phyloP scores from a whole-genome alignment of 2,797 vertebrate species.

The Siniperca obscura region DNA sequence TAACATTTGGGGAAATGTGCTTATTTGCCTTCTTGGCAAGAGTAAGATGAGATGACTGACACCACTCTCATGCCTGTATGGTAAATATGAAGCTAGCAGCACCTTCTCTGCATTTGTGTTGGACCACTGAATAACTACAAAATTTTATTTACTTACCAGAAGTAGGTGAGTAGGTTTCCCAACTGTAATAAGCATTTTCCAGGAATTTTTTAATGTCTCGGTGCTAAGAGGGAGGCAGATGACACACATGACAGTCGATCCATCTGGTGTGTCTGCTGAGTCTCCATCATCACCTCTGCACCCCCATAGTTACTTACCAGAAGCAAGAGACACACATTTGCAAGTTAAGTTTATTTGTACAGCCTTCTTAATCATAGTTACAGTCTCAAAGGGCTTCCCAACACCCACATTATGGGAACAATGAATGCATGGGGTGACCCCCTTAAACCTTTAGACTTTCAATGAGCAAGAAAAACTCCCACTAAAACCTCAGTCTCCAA shows the following conservation, averaged over 20 bases:
- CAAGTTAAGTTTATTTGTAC: conserved; percentile 40
- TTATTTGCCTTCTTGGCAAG: background rate
- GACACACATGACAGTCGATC: conserved; percentile 10
- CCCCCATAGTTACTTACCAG: conserved; percentile 29
- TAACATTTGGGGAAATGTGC: background rate
- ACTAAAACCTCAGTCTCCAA: conserved; percentile 41
- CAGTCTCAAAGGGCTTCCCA: conserved; percentile 46
- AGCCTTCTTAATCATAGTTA: conserved; percentile 42
- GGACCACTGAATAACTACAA: background rate
- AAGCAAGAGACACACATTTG: conserved; percentile 31
- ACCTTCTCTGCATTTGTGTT: background rate
- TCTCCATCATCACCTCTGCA: conserved; percentile 24
- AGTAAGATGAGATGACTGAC: background rate
- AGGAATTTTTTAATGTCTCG: background rate
- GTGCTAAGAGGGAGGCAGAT: conserved; percentile 15
- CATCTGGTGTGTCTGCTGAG: conserved; percentile 38
- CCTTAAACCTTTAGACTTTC: conserved; percentile 46
- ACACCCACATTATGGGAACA: conserved; percentile 52
- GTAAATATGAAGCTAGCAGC: background rate
- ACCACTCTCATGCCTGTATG: background rate
- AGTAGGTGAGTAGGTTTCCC: background rate
- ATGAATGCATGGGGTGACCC: conserved; percentile 54
- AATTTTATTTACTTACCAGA: background rate
- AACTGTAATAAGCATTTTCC: background rate
- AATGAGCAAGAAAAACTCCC: conserved; percentile 59